These are phyloP conservation scores for Prunella himalayana DNA, from an alignment of 2,113 vertebrate species.

Conservation along the genomic window DNA sequence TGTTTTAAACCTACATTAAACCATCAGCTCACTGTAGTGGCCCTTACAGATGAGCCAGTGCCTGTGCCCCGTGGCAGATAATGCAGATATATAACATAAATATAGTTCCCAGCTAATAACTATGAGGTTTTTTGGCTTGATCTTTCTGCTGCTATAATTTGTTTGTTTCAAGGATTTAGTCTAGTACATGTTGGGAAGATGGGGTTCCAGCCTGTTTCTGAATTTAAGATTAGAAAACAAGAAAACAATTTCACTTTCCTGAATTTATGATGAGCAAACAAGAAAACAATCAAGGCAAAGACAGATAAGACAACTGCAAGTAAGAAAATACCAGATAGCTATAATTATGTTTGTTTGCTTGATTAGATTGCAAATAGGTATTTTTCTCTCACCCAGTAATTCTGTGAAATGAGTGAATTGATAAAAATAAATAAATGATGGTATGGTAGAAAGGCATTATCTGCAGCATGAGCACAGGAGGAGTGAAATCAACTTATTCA, in stretches of 20 bases:
- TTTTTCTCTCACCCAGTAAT: not conserved
- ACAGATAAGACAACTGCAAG: slow-evolving; percentile 1
- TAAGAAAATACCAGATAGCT: slow-evolving; percentile 2
- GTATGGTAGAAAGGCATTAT: not conserved
- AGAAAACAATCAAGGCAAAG: slow-evolving; percentile 22
- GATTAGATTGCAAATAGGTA: slow-evolving; percentile 23
- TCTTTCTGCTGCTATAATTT: not conserved
- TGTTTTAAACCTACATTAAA: not conserved
- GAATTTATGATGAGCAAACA: slow-evolving; percentile 12
- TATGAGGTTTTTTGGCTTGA: not conserved
- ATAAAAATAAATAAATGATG: slow-evolving; percentile 13
- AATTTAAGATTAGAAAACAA: slow-evolving; percentile 1
- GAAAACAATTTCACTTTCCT: slow-evolving; percentile 11
- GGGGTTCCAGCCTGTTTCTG: not conserved
- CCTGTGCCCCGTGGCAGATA: not conserved
- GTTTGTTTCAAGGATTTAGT: not conserved
- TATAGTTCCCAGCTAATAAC: not conserved
- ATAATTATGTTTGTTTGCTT: slow-evolving; percentile 45
- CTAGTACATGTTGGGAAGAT: not conserved
- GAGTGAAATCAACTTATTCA: not conserved
- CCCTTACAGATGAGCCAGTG: not conserved
- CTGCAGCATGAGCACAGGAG: not conserved
- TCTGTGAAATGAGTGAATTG: not conserved
- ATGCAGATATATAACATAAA: not conserved
- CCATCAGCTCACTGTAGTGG: not conserved